Evolutionary conservation across 2,888 invertebrate species (phyloP), one percentile per base, ranked within the genome.

Genomic region (Erebia epiphron): DNA sequence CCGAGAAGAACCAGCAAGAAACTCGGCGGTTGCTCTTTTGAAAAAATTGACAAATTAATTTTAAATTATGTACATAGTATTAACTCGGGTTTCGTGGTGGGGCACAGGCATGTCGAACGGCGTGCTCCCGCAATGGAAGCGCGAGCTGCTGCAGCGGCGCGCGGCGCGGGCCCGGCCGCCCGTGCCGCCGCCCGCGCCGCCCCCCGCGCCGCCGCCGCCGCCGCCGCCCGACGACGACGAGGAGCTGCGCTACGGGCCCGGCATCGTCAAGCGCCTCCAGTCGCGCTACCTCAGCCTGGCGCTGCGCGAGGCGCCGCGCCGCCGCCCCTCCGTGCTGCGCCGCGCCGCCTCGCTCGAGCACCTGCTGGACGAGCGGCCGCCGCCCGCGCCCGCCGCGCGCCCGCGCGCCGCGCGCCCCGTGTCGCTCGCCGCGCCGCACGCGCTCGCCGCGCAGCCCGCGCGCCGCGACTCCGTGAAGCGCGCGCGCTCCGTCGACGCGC

Each of bases 201-300:
- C 84, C 18, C 82, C 84, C 52, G 83, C 84, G 41, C 85, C 86
- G 35, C 84, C 86, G 67, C 84, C 85, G 66, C 83, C 87, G 68
- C 83, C 84, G 57, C 80, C 83, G 74, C 70, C 84, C 82, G 86
- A 86, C 82, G 86, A 86, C 62, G 90, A 89, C 77, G 97, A 97
- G 88, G 98, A 98, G 85, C 92, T 98, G 71, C 96, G 96, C 83
- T 98, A 98, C 92, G 98, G 98, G 0, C 98, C 98, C 67, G 98
- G 98, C 71, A 98, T 98, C 83, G 98, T 98, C 54, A 97, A 97
- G 83, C 96, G 96, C 80, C 94, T 98, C 77, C 96, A 97, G 85
- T 97, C 97, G 84, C 96, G 97, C 83, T 98, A 98, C 86, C 94
- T 98, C 75, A 97, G 97, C 86, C 94, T 98, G 76, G 97, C 98